Conservation (phyloP, 2,113 vertebrate genomes). For the Engystomops pustulosus region DNA sequence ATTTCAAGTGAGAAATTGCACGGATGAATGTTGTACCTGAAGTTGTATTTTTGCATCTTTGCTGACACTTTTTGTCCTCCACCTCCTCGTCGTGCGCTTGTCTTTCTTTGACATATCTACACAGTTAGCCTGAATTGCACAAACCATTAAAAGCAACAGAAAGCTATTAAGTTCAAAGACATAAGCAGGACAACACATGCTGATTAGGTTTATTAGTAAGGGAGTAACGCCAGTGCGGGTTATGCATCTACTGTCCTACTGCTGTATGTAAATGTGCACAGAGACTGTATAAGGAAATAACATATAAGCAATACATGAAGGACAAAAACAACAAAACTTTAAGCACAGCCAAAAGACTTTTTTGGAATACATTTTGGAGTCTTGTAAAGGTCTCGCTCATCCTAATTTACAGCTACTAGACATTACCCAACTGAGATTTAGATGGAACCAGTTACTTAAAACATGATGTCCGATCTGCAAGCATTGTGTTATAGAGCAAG, state of each 20-base stretch:
- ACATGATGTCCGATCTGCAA: too few species aligned
- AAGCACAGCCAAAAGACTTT: too few species aligned
- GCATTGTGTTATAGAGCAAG: too few species aligned
- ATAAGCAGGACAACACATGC: conserved; percentile 64
- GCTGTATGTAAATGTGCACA: conserved; percentile 18
- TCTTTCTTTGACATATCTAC: conserved; percentile 99
- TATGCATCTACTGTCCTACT: background rate
- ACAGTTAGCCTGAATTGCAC: conserved; percentile 93
- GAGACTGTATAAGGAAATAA: background rate
- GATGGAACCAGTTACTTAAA: too few species aligned
- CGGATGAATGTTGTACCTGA: conserved; percentile 84
- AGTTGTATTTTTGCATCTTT: conserved; percentile 99
- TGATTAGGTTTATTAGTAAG: conserved; percentile 70
- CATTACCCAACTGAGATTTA: too few species aligned
- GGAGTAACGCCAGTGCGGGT: background rate
- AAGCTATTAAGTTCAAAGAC: conserved; percentile 77
- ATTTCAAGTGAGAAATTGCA: background rate
- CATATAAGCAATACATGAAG: background rate
- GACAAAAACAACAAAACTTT: too few species aligned
- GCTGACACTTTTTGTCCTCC: conserved; percentile 99
- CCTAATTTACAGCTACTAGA: too few species aligned
- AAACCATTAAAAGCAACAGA: conserved; percentile 81
- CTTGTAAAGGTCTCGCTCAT: too few species aligned
- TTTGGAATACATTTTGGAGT: too few species aligned
- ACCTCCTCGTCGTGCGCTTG: conserved; percentile 96